phyloP scores from a whole-genome alignment of 2,888 invertebrate genomes.

The Perithous albicinctus region DNA sequence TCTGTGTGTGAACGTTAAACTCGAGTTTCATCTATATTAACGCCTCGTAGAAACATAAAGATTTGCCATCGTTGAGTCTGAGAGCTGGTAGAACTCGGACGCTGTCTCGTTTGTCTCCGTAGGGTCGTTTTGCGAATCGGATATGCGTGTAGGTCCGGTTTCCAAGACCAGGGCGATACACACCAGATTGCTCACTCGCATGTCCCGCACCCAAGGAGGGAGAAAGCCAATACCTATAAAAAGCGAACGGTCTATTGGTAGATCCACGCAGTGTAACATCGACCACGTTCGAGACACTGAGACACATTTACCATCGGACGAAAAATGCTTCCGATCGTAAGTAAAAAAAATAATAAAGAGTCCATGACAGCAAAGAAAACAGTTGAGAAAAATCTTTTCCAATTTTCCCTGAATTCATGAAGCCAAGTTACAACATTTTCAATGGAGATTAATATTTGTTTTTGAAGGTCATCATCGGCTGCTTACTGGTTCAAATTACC shows the following conservation, averaged over 20 bases:
- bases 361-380: background rate
- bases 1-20: background rate
- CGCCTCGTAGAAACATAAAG: background rate
- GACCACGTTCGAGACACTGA: slow-evolving; percentile 58
- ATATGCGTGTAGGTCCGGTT: slow-evolving; percentile 71
- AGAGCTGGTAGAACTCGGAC: background rate
- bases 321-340: slow-evolving; percentile 77
- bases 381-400: background rate
- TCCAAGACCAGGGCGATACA: slow-evolving; percentile 51
- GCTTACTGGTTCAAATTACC: slow-evolving; percentile 68
- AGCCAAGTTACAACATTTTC: background rate
- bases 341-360: slow-evolving; percentile 67
- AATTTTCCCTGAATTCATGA: background rate
- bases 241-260: slow-evolving; percentile 76
- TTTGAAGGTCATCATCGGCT: slow-evolving; percentile 71
- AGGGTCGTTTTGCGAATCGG: slow-evolving; percentile 66
- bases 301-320: slow-evolving; percentile 22
- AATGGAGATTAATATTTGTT: background rate
- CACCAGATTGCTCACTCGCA: background rate
- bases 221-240: slow-evolving; percentile 81
- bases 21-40: slow-evolving; percentile 2
- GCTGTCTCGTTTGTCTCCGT: background rate
- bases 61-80: background rate
- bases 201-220: slow-evolving; percentile 72
- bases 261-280: slow-evolving; percentile 77